Percentiles rank a stretch among this genome's conserved stretches.
phyloP scores from a whole-genome alignment of 2,888 invertebrate genomes.

The Abrostola triplasia region DNA sequence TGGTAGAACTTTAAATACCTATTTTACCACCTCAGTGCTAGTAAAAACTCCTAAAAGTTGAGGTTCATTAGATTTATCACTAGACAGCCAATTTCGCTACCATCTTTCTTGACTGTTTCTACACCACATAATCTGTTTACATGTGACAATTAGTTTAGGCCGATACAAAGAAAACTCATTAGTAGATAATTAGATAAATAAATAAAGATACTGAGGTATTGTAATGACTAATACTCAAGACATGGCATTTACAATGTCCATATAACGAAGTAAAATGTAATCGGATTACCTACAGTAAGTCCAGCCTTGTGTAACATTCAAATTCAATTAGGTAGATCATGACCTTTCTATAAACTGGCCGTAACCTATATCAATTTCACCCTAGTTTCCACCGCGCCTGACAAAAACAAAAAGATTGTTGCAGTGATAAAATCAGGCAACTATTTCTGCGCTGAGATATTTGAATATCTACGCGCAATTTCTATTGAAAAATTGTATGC shows the following conservation, averaged over 20 bases:
- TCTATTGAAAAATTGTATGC: no score
- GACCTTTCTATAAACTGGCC: constrained; percentile 33
- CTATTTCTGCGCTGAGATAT: no score
- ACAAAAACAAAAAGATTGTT: no score
- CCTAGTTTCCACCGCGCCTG: constrained; percentile 8
- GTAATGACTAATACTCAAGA: constrained; percentile 22
- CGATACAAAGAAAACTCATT: no score
- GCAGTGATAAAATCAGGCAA: no score
- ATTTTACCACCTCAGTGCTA: no score
- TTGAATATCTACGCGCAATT: no score
- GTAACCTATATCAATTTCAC: constrained; percentile 14
- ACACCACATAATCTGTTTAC: background rate
- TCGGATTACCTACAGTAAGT: constrained; percentile 37
- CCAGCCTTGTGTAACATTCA: constrained; percentile 31
- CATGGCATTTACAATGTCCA: constrained; percentile 2
- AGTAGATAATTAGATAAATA: background rate
- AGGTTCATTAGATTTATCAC: no score
- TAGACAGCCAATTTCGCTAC: no score
- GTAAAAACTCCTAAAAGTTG: no score
- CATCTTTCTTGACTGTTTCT: background rate
- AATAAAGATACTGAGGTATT: background rate
- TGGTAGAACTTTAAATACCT: no score
- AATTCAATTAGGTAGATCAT: constrained; percentile 45
- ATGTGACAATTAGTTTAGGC: no score
- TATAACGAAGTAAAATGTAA: constrained; percentile 32